phyloP scores from a whole-genome alignment of 2,113 vertebrate species.

The Anolis sagrei region DNA sequence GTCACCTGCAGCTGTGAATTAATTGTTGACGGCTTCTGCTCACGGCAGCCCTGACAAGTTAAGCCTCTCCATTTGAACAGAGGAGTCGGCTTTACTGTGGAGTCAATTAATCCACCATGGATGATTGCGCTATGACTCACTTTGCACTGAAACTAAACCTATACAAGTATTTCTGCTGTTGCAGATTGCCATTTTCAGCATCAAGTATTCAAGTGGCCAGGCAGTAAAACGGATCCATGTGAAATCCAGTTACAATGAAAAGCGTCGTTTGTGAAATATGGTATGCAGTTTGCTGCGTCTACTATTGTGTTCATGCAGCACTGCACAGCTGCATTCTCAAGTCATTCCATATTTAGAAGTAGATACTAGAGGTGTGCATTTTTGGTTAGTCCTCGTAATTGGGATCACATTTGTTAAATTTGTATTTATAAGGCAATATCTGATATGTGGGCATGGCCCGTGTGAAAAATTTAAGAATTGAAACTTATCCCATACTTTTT shows the following conservation, averaged over 20 bases:
- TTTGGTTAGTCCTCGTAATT: no score
- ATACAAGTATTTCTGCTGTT: conserved; percentile 35
- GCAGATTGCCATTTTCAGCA: not conserved
- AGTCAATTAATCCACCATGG: conserved; percentile 60
- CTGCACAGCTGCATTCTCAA: not conserved
- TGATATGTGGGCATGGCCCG: no score
- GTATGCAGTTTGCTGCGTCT: not conserved
- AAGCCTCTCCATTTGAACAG: conserved; percentile 53
- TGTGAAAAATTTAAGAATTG: no score
- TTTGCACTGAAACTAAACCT: conserved; percentile 30
- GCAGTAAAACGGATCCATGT: not conserved
- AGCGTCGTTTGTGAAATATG: not conserved
- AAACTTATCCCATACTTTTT: no score
- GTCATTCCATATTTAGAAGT: not conserved
- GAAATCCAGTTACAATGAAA: not conserved
- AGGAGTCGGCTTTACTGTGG: conserved; percentile 46
- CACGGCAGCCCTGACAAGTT: conserved; percentile 43
- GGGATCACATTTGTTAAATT: no score
- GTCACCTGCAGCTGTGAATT: conserved; percentile 68
- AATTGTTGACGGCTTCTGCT: conserved; percentile 56
- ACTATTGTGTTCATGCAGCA: not conserved
- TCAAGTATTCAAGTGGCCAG: conserved; percentile 8
- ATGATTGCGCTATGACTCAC: conserved; percentile 64
- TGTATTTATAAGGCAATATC: no score
- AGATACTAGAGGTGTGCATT: not conserved